A percentile compares a stretch with the other conserved stretches of the same genome.
These are phyloP conservation scores for Sebastes wilsoni DNA, from an alignment of 2,797 vertebrate species.

Conservation along the genomic window DNA sequence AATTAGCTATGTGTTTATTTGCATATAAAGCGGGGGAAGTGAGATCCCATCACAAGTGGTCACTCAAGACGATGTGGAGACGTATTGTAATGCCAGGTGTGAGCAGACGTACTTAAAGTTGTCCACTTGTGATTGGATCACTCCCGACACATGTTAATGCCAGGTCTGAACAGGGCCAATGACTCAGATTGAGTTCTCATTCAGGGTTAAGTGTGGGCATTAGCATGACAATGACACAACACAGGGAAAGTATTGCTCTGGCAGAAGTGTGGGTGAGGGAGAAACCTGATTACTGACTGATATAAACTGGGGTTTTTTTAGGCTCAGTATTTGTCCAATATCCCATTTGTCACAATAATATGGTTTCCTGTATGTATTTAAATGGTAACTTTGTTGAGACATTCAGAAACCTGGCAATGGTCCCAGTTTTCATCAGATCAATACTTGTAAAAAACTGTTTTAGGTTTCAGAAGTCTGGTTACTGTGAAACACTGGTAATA, in stretches of 20 bases:
- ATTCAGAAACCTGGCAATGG: background rate
- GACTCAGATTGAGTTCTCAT: too few species aligned
- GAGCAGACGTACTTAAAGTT: too few species aligned
- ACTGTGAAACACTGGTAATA: background rate
- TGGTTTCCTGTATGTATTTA: background rate
- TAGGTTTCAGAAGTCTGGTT: background rate
- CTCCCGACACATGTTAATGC: too few species aligned
- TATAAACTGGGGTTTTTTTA: background rate
- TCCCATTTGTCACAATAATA: background rate
- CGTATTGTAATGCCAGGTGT: too few species aligned
- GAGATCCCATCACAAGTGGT: too few species aligned
- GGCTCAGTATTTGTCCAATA: background rate
- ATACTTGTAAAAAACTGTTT: background rate
- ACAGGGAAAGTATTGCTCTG: background rate
- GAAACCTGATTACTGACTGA: background rate
- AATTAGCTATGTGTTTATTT: too few species aligned
- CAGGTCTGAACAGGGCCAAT: too few species aligned
- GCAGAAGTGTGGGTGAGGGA: background rate
- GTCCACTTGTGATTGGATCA: too few species aligned
- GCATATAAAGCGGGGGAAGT: too few species aligned
- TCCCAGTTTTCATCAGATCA: background rate
- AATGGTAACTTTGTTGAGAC: background rate
- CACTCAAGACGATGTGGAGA: too few species aligned
- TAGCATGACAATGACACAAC: background rate
- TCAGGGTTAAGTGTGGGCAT: background rate